Percentiles rank a stretch among this genome's conserved stretches.
These are phyloP conservation scores for Trichogramma evanescens DNA, from an alignment of 2,888 invertebrate genomes.

Conservation along the genomic window DNA sequence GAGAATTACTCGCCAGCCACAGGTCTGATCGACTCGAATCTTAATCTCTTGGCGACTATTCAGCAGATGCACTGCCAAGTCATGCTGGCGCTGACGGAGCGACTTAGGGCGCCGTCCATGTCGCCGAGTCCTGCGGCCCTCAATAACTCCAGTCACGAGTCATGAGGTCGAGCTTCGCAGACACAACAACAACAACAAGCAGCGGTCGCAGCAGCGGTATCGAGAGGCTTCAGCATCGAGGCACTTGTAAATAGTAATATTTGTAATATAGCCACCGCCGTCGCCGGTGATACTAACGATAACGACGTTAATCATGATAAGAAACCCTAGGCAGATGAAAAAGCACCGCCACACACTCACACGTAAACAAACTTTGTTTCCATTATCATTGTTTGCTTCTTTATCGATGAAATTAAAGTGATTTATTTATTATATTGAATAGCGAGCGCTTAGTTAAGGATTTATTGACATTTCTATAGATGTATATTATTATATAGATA, in stretches of 20 bases:
- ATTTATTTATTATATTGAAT: no score
- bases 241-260: conserved; percentile 19
- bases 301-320: no score
- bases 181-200: conserved; percentile 39
- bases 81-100: conserved; percentile 44
- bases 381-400: no score
- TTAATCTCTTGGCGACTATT: conserved; percentile 43
- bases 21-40: conserved; percentile 43
- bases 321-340: no score
- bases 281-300: no score
- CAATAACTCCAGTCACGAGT: neutral
- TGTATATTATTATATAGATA: no score
- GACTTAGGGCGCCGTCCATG: conserved; percentile 38
- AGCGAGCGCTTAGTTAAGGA: no score
- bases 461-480: no score
- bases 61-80: conserved; percentile 45
- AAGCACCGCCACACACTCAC: no score
- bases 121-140: conserved; percentile 21
- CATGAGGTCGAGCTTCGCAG: conserved; percentile 36
- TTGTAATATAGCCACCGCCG: conserved; percentile 9
- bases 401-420: no score
- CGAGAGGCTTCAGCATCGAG: conserved; percentile 19
- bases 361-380: no score
- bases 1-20: conserved; percentile 41
- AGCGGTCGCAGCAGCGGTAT: neutral